These are phyloP conservation scores for Callimorpha dominula DNA, from an alignment of 2,888 invertebrate species.

Conservation along the genomic window DNA sequence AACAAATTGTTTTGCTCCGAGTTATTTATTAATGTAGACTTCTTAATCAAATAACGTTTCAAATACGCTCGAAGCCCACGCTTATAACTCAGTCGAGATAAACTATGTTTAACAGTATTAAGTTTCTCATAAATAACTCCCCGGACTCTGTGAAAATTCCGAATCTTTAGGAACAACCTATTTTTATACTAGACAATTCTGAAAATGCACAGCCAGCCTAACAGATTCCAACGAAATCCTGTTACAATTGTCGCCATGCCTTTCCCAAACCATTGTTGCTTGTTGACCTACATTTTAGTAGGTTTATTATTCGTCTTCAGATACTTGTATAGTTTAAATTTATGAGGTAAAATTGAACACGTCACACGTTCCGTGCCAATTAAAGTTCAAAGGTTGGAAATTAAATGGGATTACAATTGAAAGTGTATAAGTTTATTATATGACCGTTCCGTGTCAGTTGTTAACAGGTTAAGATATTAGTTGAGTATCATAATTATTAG, in stretches of 20 bases:
- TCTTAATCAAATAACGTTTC: background rate
- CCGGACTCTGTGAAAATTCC: background rate
- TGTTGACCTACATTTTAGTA: slow-evolving; percentile 46
- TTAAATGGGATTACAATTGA: background rate
- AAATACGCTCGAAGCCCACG: background rate
- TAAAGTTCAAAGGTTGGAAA: slow-evolving; percentile 19
- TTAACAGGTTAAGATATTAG: background rate
- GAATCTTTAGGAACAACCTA: background rate
- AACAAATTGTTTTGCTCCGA: too few species aligned
- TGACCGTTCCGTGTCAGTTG: background rate
- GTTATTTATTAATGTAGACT: background rate
- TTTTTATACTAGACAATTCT: slow-evolving; percentile 11
- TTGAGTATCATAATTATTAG: too few species aligned
- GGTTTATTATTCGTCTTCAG: slow-evolving; percentile 31
- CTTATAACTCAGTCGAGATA: background rate
- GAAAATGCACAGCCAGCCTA: slow-evolving; percentile 20
- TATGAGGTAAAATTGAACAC: slow-evolving; percentile 23
- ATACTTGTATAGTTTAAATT: slow-evolving; percentile 26
- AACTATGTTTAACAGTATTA: background rate
- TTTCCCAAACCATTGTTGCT: slow-evolving; percentile 30
- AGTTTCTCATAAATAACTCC: background rate
- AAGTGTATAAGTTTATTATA: background rate
- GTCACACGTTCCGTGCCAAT: slow-evolving; percentile 27
- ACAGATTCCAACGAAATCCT: slow-evolving; percentile 25
- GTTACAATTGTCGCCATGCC: slow-evolving; percentile 25